Conservation (phyloP, 2,797 vertebrate genomes). For the Erethizon dorsatum region DNA sequence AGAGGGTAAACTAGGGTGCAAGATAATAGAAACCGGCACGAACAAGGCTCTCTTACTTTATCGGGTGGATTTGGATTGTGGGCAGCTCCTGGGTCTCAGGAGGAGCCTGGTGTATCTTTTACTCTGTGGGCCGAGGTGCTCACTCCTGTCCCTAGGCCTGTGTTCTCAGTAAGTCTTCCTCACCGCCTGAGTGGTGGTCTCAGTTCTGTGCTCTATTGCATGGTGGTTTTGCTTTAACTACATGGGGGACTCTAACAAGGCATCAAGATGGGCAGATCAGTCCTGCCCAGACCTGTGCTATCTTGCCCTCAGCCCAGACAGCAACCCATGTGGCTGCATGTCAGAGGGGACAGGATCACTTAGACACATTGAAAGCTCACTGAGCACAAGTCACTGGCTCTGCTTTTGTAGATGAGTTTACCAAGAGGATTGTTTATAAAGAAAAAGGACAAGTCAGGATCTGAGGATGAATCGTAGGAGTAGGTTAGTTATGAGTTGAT, state of each 20-base stretch:
- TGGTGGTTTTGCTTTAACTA: background rate
- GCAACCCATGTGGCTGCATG: background rate
- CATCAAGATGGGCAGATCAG: background rate
- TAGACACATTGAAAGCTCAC: background rate
- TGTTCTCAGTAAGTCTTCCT: background rate
- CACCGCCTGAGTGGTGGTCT: background rate
- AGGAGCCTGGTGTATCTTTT: background rate
- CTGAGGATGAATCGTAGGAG: background rate
- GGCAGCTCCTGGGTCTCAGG: background rate
- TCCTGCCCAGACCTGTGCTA: background rate
- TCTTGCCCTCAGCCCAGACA: background rate
- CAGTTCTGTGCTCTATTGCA: background rate
- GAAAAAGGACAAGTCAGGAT: background rate
- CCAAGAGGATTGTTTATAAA: background rate
- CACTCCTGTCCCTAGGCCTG: background rate
- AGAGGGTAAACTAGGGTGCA: background rate
- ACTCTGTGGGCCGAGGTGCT: background rate
- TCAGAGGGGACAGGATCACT: no score
- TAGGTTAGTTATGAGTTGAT: background rate
- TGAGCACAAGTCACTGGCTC: no score
- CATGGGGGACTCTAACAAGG: background rate
- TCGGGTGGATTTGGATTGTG: background rate
- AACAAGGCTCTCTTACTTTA: background rate
- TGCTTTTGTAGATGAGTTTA: background rate
- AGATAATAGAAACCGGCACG: background rate